These are phyloP conservation scores for Hippocampus abdominalis DNA, from an alignment of 2,113 vertebrate species.

Conservation along the genomic window DNA sequence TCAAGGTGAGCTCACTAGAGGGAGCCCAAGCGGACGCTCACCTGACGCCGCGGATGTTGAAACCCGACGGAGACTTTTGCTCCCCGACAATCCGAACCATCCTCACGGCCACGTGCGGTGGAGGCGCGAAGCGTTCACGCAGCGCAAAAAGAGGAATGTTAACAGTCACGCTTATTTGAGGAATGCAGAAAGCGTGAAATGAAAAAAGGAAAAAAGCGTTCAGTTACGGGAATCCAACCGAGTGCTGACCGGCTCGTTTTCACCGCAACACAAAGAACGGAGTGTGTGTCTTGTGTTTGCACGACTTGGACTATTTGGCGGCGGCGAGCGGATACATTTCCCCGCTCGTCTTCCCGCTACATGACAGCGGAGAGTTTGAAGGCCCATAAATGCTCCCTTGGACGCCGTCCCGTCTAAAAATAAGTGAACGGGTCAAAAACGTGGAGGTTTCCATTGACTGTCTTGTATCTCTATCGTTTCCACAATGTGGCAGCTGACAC, in stretches of 20 bases:
- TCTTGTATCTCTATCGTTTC: constrained; percentile 50
- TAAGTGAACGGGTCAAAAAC: constrained; percentile 56
- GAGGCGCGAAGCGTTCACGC: not conserved
- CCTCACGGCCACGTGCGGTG: not conserved
- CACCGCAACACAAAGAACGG: constrained; percentile 47
- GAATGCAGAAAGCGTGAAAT: constrained; percentile 55
- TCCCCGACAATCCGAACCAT: not conserved
- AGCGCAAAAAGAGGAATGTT: constrained; percentile 37
- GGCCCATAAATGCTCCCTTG: constrained; percentile 40
- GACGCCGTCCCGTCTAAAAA: constrained; percentile 53
- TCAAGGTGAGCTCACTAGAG: not conserved
- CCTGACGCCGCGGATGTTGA: not conserved
- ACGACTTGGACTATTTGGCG: constrained; percentile 55
- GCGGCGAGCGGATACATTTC: constrained; percentile 36
- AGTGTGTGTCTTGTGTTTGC: constrained; percentile 36
- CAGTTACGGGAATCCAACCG: constrained; percentile 61
- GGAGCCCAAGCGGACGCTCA: not conserved
- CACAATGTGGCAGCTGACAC: constrained; percentile 24
- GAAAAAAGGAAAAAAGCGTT: constrained; percentile 28
- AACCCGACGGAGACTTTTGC: not conserved
- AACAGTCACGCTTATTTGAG: constrained; percentile 62
- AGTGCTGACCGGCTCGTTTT: constrained; percentile 64
- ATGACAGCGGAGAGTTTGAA: constrained; percentile 24
- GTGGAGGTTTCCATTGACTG: constrained; percentile 33
- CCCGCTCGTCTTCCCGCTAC: constrained; percentile 37